A percentile compares a stretch with the other conserved stretches of the same genome.
These are phyloP conservation scores for Microvelia longipes DNA, from an alignment of 1,140 invertebrate species.

Conservation along the genomic window DNA sequence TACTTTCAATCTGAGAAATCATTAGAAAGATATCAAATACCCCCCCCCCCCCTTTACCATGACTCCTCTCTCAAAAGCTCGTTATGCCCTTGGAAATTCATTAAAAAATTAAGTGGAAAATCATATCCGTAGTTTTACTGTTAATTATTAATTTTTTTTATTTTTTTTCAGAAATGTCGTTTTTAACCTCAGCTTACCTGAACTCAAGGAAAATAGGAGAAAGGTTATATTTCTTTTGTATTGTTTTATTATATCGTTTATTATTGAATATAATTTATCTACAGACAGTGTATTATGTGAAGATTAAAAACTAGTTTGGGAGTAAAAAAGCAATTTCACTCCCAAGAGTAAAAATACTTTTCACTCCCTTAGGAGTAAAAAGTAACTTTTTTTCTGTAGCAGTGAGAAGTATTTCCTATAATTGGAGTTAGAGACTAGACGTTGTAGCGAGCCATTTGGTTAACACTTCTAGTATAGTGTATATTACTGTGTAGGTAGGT, in stretches of 20 bases:
- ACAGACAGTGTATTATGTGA: not conserved
- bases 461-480: no score
- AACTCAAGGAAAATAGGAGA: constrained; percentile 44
- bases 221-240: constrained; percentile 27
- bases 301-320: not conserved
- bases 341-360: not conserved
- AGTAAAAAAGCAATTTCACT: no score
- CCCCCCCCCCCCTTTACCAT: no score
- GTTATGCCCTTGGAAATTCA: no score
- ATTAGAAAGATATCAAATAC: no score
- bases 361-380: not conserved
- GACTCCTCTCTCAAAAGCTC: no score
- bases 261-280: not conserved
- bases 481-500: no score
- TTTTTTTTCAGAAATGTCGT: constrained; percentile 49
- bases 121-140: not conserved
- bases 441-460: no score
- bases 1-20: no score
- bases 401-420: not conserved
- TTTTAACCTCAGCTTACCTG: constrained; percentile 61
- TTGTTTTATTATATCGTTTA: not conserved
- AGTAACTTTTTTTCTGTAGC: not conserved
- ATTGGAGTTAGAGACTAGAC: no score
- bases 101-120: not conserved
- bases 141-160: constrained; percentile 6